Evolutionary conservation across 2,797 vertebrate species (phyloP).

Genomic region (Philypnodon macrostomus): DNA sequence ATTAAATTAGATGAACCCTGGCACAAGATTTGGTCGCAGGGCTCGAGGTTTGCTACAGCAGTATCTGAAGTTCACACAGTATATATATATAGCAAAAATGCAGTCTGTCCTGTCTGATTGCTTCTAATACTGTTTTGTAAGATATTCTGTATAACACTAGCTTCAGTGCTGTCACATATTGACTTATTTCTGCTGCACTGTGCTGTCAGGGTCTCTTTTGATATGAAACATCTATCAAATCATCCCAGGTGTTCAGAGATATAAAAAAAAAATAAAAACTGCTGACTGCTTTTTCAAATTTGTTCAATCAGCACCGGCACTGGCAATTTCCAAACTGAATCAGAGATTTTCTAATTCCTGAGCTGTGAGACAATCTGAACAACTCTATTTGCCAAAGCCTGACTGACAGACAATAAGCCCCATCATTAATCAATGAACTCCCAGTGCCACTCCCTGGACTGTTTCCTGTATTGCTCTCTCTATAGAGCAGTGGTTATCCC

Average conservation of each 20-base stretch:
- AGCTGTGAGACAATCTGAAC: constrained; percentile 25
- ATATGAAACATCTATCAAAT: not conserved
- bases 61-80: too few species aligned
- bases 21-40: too few species aligned
- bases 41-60: too few species aligned
- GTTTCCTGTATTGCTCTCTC: constrained; percentile 26
- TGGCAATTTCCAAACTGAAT: constrained; percentile 26
- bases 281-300: constrained; percentile 27
- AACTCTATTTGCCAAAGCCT: constrained; percentile 32
- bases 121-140: too few species aligned
- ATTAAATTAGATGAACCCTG: too few species aligned
- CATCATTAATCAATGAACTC: constrained; percentile 40
- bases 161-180: not conserved
- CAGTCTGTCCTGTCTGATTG: too few species aligned
- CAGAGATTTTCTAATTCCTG: constrained; percentile 33
- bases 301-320: not conserved
- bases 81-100: too few species aligned
- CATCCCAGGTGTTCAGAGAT: not conserved
- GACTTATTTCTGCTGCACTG: not conserved
- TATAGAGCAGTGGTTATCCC: constrained; percentile 12
- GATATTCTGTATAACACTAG: too few species aligned
- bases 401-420: constrained; percentile 52
- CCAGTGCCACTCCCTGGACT: constrained; percentile 8
- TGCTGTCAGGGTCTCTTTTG: not conserved
- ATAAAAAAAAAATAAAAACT: constrained; percentile 28